These are phyloP conservation scores for Tiliqua scincoides DNA, from an alignment of 2,113 vertebrate genomes.

Conservation along the genomic window DNA sequence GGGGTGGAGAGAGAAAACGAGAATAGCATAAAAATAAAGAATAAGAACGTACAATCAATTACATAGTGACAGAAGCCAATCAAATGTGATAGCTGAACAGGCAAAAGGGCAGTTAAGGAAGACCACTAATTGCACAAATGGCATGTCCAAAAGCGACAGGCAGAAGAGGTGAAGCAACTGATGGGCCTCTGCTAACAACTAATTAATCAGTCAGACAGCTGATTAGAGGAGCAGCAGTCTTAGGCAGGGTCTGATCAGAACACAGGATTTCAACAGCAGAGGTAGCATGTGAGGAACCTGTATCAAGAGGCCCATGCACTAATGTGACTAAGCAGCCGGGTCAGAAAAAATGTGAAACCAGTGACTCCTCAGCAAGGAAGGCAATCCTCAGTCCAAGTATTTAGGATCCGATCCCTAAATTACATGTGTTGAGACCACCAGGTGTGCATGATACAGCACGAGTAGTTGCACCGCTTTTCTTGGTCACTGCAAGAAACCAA, in stretches of 20 bases:
- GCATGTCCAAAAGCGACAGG: background rate
- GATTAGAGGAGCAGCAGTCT: slow-evolving; percentile 42
- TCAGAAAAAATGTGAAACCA: slow-evolving; percentile 24
- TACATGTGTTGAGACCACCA: no score
- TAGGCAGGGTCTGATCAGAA: slow-evolving; percentile 36
- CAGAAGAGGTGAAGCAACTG: slow-evolving; percentile 24
- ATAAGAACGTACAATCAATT: slow-evolving; percentile 1
- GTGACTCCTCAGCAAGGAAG: slow-evolving; percentile 12
- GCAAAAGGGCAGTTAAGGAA: slow-evolving; percentile 15
- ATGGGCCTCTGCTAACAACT: slow-evolving; percentile 23
- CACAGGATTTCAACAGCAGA: background rate
- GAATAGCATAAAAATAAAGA: slow-evolving; percentile 15
- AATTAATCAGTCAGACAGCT: slow-evolving; percentile 43
- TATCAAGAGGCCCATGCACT: background rate
- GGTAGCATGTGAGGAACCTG: background rate
- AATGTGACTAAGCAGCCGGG: slow-evolving; percentile 25
- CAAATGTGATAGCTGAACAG: background rate
- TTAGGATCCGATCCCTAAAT: no score
- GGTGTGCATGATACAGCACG: no score
- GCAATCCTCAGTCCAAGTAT: background rate
- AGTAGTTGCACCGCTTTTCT: no score
- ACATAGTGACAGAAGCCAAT: background rate
- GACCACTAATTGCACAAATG: slow-evolving; percentile 30
- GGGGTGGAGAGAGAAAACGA: background rate
- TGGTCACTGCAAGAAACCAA: no score